phyloP scores from a whole-genome alignment of 2,888 invertebrate genomes.

The Lochmaea crataegi region DNA sequence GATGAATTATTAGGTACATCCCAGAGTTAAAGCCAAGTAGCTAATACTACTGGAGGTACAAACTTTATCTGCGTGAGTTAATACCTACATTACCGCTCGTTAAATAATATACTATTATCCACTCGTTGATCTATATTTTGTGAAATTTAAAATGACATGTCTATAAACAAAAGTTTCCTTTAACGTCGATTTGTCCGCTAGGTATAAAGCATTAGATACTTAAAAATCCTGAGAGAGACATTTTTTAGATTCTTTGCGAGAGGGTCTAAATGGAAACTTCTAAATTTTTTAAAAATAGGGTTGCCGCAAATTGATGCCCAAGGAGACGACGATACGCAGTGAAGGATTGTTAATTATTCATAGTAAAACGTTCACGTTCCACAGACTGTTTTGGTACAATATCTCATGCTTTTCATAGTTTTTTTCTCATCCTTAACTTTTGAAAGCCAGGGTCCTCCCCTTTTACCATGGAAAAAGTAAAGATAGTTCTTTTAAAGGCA shows the following conservation, averaged over 20 bases:
- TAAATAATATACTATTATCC: too few species aligned
- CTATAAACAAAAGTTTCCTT: not conserved
- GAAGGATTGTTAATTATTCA: conserved; percentile 2
- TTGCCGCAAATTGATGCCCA: conserved; percentile 1
- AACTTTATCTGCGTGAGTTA: too few species aligned
- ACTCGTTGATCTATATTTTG: too few species aligned
- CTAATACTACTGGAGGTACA: too few species aligned
- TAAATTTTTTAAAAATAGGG: conserved; percentile 10
- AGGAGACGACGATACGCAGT: conserved; percentile 2
- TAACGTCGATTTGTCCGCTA: not conserved
- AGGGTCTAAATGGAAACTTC: conserved; percentile 18
- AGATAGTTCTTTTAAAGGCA: not conserved
- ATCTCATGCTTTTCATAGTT: not conserved
- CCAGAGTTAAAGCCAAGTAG: too few species aligned
- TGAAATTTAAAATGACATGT: not conserved
- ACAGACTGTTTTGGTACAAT: not conserved
- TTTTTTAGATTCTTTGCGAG: conserved; percentile 1
- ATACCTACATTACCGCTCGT: too few species aligned
- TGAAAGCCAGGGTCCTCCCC: not conserved
- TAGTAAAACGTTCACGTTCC: not conserved
- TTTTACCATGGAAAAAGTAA: not conserved
- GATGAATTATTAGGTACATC: too few species aligned
- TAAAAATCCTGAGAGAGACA: conserved; percentile 10
- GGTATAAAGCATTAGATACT: conserved; percentile 9
- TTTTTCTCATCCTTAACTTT: not conserved